Evolutionary conservation across 2,888 invertebrate species (phyloP), one percentile per base, ranked within the genome.

Genomic region (Epistrophe eligans): DNA sequence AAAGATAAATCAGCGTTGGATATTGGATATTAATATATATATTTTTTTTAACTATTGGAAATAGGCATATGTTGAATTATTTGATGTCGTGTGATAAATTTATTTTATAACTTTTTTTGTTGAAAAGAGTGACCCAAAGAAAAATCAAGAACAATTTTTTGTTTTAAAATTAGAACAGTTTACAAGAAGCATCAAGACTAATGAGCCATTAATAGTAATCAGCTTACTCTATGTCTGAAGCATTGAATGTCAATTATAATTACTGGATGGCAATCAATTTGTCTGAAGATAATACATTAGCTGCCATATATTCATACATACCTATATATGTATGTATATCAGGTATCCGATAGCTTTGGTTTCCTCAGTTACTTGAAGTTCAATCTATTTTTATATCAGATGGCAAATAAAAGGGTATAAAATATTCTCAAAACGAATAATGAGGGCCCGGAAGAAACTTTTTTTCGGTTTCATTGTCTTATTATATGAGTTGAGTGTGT

Each of bases 1-100:
- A 43, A 15, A 64, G 62, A 28, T 24, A 64, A 45, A 64, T 64
- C 43, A 45, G 7, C 45, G 17, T 45, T 19, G 28, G 45, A n/a
- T 19, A 2, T n/a, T n/a, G n/a, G n/a, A n/a, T n/a, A 52, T 32
- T 13, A 40, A 40, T 40, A 15, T 13, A 24, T 40, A 8, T 5
- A 32, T 4, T 4, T 32, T 6, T 32, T 6, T 40, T 35, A 24
- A 24, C 24, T 17, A 10, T 58, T 32, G n/a, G 19, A 4, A 7
- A 28, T 28, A 28, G 55, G n/a, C 57, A 35, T 9, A n/a, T 35
- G 9, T 32, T 28, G 35, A 32, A 17, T 57, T 35, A 28, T 55
- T 55, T 55, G 1, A 15, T 28, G 8, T 15, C 8, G 6, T 11
- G 17, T 35, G 58, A 58, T 17, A 2, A 35, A 35, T 38, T 58